Evolutionary conservation across 2,797 vertebrate species (phyloP).

Genomic region (Galagoides demidoff): DNA sequence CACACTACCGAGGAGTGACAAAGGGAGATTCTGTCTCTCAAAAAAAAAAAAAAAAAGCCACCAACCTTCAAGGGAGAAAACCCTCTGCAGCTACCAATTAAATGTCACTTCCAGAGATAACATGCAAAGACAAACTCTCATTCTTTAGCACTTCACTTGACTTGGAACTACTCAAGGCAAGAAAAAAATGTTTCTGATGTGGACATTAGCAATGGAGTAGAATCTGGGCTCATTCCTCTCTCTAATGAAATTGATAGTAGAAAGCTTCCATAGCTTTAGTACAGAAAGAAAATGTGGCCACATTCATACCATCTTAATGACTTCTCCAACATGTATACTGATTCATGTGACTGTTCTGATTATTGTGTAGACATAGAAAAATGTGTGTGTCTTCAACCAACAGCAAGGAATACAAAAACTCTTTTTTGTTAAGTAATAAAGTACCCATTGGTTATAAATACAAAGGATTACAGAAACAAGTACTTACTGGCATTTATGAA

Average conservation of each 20-base stretch:
- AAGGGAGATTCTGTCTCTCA: too few species aligned
- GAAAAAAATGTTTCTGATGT: constrained; percentile 86
- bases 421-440: constrained; percentile 53
- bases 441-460: constrained; percentile 87
- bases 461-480: constrained; percentile 89
- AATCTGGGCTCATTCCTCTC: constrained; percentile 92
- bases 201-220: constrained; percentile 93
- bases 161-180: constrained; percentile 79
- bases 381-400: constrained; percentile 91
- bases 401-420: constrained; percentile 82
- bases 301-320: constrained; percentile 92
- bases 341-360: constrained; percentile 93
- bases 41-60: too few species aligned
- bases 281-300: constrained; percentile 93
- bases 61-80: constrained; percentile 88
- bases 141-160: constrained; percentile 85
- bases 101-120: constrained; percentile 91
- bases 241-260: constrained; percentile 85
- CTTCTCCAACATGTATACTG: constrained; percentile 86
- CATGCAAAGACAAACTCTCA: constrained; percentile 84
- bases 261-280: constrained; percentile 91
- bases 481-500: constrained; percentile 92
- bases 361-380: constrained; percentile 89
- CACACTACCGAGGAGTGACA: too few species aligned
- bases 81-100: constrained; percentile 92